Conservation (phyloP, 2,888 invertebrate genomes). For the Hofmannophila pseudospretella region DNA sequence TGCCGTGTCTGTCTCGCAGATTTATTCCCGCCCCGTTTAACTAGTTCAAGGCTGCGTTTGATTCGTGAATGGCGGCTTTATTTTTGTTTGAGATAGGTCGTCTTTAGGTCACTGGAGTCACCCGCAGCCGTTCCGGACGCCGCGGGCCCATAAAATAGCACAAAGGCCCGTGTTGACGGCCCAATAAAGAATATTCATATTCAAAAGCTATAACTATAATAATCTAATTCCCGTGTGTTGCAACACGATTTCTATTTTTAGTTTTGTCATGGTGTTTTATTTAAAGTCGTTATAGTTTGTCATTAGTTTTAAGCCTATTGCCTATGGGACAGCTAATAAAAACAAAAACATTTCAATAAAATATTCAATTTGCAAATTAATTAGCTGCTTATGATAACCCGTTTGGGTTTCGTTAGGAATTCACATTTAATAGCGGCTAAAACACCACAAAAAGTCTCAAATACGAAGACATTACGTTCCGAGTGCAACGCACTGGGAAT, state of each 20-base stretch:
- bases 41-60: constrained; percentile 67
- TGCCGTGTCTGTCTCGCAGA: constrained; percentile 55
- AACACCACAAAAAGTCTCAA: constrained; percentile 51
- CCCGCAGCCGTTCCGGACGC: constrained; percentile 46
- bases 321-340: constrained; percentile 40
- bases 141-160: constrained; percentile 37
- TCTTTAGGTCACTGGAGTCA: constrained; percentile 64
- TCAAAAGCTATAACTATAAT: constrained; percentile 12
- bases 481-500: constrained; percentile 64
- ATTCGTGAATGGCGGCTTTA: constrained; percentile 61
- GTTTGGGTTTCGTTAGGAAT: constrained; percentile 44
- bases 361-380: constrained; percentile 59
- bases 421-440: constrained; percentile 58
- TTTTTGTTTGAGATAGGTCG: constrained; percentile 64
- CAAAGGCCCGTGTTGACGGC: constrained; percentile 29
- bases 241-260: constrained; percentile 11
- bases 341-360: constrained; percentile 44
- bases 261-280: constrained; percentile 8
- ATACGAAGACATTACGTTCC: constrained; percentile 65
- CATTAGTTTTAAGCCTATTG: constrained; percentile 43
- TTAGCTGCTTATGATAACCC: constrained; percentile 65
- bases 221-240: constrained; percentile 11
- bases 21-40: constrained; percentile 60
- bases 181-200: constrained; percentile 6
- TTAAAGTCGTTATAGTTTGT: constrained; percentile 26